Percentiles rank a stretch among this genome's conserved stretches.
phyloP scores from a whole-genome alignment of 2,113 vertebrate genomes.

The Columbina picui region DNA sequence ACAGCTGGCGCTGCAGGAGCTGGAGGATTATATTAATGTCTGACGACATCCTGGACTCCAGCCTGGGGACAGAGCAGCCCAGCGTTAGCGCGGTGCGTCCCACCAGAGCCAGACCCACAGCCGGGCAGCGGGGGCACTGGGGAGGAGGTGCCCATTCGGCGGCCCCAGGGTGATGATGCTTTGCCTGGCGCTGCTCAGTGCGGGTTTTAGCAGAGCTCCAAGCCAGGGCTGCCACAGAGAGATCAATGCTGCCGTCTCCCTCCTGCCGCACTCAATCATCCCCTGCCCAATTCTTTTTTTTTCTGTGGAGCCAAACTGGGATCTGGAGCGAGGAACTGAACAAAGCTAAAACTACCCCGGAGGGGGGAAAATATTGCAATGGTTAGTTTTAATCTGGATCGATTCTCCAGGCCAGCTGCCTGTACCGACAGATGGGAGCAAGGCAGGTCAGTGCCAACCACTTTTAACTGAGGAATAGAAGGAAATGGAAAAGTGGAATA shows the following conservation, averaged over 20 bases:
- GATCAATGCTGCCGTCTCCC: neutral
- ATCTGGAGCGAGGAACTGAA: neutral
- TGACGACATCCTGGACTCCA: slow-evolving; percentile 92
- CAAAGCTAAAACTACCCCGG: neutral
- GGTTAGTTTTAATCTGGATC: slow-evolving; percentile 50
- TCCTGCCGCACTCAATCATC: neutral
- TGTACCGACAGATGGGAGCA: neutral
- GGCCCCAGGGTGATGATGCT: neutral
- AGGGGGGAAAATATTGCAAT: neutral
- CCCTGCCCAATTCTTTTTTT: neutral
- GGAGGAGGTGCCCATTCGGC: neutral
- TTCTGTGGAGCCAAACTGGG: neutral
- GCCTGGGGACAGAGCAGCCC: slow-evolving; percentile 70
- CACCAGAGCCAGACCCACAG: neutral
- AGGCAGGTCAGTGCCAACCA: slow-evolving; percentile 5
- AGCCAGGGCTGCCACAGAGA: neutral
- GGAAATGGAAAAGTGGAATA: neutral
- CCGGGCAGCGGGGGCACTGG: neutral
- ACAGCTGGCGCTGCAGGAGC: slow-evolving; percentile 90
- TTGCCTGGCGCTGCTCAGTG: neutral
- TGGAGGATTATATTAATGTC: slow-evolving; percentile 92
- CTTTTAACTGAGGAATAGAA: neutral
- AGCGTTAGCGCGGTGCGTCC: neutral
- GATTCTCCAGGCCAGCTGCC: slow-evolving; percentile 42
- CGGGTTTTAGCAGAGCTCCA: slow-evolving; percentile 1